A percentile compares a stretch with the other conserved stretches of the same genome.
Conservation (phyloP, 2,113 vertebrate genomes). For the Hippotragus niger region DNA sequence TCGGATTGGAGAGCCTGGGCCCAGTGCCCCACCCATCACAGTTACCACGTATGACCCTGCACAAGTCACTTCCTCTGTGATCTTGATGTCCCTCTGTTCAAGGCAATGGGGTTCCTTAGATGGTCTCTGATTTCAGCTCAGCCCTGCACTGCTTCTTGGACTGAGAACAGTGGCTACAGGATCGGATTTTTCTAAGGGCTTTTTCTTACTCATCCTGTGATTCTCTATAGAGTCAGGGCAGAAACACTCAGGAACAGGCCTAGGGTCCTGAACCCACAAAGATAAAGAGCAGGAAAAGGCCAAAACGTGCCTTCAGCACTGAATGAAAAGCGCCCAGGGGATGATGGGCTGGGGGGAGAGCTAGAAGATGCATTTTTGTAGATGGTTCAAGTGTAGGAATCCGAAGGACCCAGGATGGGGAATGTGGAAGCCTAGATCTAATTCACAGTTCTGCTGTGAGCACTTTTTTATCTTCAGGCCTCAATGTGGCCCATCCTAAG, state of each 20-base stretch:
- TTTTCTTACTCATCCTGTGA: neutral
- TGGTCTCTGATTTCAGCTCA: neutral
- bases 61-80: neutral
- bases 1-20: neutral
- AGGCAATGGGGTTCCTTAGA: neutral
- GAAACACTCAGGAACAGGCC: neutral
- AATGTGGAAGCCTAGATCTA: neutral
- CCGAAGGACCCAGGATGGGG: neutral
- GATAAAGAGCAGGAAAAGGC: neutral
- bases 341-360: neutral
- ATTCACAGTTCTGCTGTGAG: neutral
- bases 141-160: neutral
- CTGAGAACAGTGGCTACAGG: neutral
- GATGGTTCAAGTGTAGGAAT: neutral
- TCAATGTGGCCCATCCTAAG: neutral
- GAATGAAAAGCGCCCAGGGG: neutral
- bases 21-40: too few relatives aligned
- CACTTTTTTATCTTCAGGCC: neutral
- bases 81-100: neutral
- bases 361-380: neutral
- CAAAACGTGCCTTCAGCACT: neutral
- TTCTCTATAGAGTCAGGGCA: neutral
- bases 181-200: neutral
- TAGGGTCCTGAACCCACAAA: neutral
- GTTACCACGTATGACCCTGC: accelerated